A percentile compares a stretch with the other conserved stretches of the same genome.
Evolutionary conservation across 2,113 vertebrate genomes (phyloP).

Genomic region (Zingel zingel): DNA sequence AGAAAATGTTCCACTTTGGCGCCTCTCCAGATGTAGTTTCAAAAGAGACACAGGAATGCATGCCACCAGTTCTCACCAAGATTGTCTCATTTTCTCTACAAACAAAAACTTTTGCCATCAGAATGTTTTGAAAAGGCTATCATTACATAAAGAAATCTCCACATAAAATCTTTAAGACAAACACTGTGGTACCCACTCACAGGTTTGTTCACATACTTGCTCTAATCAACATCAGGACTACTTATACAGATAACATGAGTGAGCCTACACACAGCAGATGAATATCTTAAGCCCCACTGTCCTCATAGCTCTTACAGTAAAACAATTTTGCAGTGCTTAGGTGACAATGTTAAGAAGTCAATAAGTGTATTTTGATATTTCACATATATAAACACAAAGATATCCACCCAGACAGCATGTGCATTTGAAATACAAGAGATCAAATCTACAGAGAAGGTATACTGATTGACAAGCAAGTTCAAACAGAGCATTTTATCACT

Average conservation of each 20-base stretch:
- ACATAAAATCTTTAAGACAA: not conserved
- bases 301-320: slow-evolving; percentile 13
- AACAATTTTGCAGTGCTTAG: not conserved
- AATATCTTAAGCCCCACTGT: slow-evolving; percentile 6
- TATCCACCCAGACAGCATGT: slow-evolving; percentile 47
- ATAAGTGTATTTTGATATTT: slow-evolving; percentile 17
- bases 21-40: not conserved
- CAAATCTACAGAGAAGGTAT: slow-evolving; percentile 54
- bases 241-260: not conserved
- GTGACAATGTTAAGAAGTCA: slow-evolving; percentile 29
- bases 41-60: not conserved
- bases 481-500: slow-evolving; percentile 72
- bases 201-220: not conserved
- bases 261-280: not conserved
- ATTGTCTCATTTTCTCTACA: not conserved
- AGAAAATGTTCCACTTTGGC: not conserved
- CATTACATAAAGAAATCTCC: not conserved
- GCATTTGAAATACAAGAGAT: slow-evolving; percentile 61
- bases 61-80: not conserved
- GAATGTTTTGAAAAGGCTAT: not conserved
- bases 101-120: not conserved
- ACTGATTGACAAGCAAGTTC: slow-evolving; percentile 68
- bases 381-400: slow-evolving; percentile 56
- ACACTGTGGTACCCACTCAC: not conserved
- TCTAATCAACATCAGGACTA: not conserved